Evolutionary conservation across 2,888 invertebrate genomes (phyloP), one percentile per base, ranked within the genome.

Genomic region (Brachyptera putata): DNA sequence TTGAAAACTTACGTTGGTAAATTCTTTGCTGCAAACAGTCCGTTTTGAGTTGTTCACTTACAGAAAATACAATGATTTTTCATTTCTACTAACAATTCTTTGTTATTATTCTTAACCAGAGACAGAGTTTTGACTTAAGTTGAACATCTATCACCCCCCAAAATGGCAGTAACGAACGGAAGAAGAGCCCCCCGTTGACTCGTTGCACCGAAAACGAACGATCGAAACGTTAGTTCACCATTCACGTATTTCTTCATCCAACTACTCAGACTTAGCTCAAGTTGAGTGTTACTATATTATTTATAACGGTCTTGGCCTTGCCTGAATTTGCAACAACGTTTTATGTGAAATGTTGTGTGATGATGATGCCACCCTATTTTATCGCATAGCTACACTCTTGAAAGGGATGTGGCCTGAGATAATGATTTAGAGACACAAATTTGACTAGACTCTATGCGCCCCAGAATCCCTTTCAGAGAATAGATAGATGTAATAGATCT

Each of bases 391-490:
- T 37, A n/a, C 21, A 56, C 21, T 56, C 56, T 56, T 56, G 39
- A 39, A 56, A 56, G 37, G 56, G 37, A 39, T 39, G n/a, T 56
- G 22, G 34, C n/a, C n/a, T n/a, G n/a, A n/a, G n/a, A n/a, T n/a
- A n/a, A n/a, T n/a, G n/a, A n/a, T n/a, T n/a, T n/a, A n/a, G n/a
- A n/a, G n/a, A n/a, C n/a, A n/a, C n/a, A n/a, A n/a, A n/a, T n/a
- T n/a, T n/a, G n/a, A n/a, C n/a, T n/a, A n/a, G n/a, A n/a, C n/a
- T n/a, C n/a, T n/a, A n/a, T n/a, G n/a, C n/a, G n/a, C n/a, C n/a
- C n/a, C n/a, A n/a, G n/a, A n/a, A 50, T 30, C 64, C 61, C 57
- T 46, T 55, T 59, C 55, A 57, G 56, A 50, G 50, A 37, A 43
- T 58, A 34, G n/a, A n/a, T n/a, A n/a, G n/a, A n/a, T n/a, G n/a